Conservation (phyloP, 37 sponge, comb jelly and placozoan genomes). For the Halichondria panicea region DNA sequence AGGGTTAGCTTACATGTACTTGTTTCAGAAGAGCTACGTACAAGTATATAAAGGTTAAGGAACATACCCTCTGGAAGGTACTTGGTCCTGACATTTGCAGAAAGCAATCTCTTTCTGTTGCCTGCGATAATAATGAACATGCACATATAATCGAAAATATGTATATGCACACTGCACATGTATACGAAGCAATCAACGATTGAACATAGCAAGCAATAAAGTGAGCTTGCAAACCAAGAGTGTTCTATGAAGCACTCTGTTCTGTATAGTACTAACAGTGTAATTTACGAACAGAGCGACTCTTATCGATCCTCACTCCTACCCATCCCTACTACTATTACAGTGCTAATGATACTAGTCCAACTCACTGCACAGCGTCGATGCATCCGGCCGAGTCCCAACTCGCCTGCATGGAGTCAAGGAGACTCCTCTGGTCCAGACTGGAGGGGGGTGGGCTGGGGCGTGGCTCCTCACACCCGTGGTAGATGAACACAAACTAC, state of each 20-base stretch:
- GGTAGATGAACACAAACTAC: slow-evolving; percentile 71
- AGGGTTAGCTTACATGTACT: background rate
- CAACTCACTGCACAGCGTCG: slow-evolving; percentile 42
- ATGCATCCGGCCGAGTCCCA: slow-evolving; percentile 45
- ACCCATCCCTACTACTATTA: background rate
- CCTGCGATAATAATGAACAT: slow-evolving; percentile 8
- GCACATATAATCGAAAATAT: background rate
- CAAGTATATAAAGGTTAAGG: no score
- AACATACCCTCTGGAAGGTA: no score
- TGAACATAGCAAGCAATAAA: no score
- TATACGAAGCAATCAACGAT: no score
- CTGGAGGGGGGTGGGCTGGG: slow-evolving; percentile 40
- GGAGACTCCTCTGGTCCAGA: slow-evolving; percentile 2
- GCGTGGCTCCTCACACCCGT: slow-evolving; percentile 33
- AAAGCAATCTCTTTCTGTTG: slow-evolving; percentile 25
- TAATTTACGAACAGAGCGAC: no score
- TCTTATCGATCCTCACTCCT: no score
- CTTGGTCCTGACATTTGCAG: slow-evolving; percentile 43
- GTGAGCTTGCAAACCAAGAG: no score
- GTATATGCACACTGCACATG: no score
- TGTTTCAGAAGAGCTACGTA: no score
- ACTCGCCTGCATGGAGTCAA: slow-evolving; percentile 26
- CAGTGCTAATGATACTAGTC: background rate
- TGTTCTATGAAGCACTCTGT: no score
- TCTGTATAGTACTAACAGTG: no score